phyloP scores from a whole-genome alignment of 2,888 invertebrate genomes.

The Dinocampus coccinellae region DNA sequence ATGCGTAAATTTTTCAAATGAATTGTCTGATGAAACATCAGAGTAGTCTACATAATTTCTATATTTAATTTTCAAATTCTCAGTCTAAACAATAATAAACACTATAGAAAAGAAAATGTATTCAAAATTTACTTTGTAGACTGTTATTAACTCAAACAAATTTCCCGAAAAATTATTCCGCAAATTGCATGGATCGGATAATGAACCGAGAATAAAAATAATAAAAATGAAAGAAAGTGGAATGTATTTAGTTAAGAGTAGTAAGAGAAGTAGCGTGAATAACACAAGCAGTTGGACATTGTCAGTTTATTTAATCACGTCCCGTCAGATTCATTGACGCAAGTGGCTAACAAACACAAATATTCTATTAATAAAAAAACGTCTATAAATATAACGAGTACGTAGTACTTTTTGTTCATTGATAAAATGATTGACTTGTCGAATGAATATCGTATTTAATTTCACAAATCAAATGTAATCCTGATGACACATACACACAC shows the following conservation, averaged over 20 bases:
- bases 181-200: background rate
- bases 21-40: background rate
- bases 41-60: constrained; percentile 3
- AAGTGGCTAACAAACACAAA: constrained; percentile 12
- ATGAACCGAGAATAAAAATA: background rate
- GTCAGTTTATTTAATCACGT: constrained; percentile 29
- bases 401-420: background rate
- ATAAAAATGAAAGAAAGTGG: background rate
- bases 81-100: constrained; percentile 45
- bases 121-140: background rate
- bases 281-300: constrained; percentile 10
- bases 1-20: background rate
- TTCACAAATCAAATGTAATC: no score
- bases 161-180: background rate
- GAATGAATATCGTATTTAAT: background rate
- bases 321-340: constrained; percentile 12
- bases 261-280: no score
- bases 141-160: background rate
- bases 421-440: constrained; percentile 20
- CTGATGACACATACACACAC: no score
- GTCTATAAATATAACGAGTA: constrained; percentile 22
- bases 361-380: constrained; percentile 21
- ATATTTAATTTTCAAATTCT: constrained; percentile 23
- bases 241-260: background rate
- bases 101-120: background rate